A percentile compares a stretch with the other conserved stretches of the same genome.
Evolutionary conservation across 2,113 vertebrate genomes (phyloP).

Genomic region (Rousettus leschenaultii): DNA sequence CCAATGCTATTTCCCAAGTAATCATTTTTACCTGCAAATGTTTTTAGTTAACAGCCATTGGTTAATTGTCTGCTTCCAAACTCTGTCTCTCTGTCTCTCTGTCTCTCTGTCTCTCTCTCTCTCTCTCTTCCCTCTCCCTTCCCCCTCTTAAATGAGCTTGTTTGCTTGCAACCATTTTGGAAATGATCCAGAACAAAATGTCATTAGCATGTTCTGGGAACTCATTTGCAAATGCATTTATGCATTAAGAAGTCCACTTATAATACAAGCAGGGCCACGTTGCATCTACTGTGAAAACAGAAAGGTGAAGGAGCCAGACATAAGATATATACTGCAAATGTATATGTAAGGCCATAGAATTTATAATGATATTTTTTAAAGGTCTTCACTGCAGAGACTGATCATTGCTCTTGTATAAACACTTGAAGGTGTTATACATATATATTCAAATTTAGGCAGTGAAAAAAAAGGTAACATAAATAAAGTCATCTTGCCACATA

Average conservation of each 20-base stretch:
- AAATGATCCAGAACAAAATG: slow-evolving; percentile 53
- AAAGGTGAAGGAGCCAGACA: not conserved
- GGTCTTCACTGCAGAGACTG: not conserved
- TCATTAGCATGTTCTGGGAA: slow-evolving; percentile 66
- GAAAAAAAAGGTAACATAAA: not conserved
- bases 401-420: not conserved
- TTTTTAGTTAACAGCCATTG: slow-evolving; percentile 66
- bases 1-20: slow-evolving; percentile 69
- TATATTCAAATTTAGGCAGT: not conserved
- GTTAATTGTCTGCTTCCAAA: slow-evolving; percentile 47
- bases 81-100: not conserved
- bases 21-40: slow-evolving; percentile 73
- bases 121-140: too few species aligned
- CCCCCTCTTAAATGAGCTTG: slow-evolving; percentile 30
- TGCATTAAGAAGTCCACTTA: slow-evolving; percentile 40
- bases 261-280: not conserved
- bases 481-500: not conserved
- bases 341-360: not conserved
- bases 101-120: not conserved
- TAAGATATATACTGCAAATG: not conserved
- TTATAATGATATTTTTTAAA: not conserved
- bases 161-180: slow-evolving; percentile 61
- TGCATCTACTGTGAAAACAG: not conserved
- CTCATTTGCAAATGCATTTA: slow-evolving; percentile 72
- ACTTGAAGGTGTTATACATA: not conserved